A percentile compares a stretch with the other conserved stretches of the same genome.
phyloP scores from a whole-genome alignment of 2,888 invertebrate genomes.

The Brachylomia viminalis region DNA sequence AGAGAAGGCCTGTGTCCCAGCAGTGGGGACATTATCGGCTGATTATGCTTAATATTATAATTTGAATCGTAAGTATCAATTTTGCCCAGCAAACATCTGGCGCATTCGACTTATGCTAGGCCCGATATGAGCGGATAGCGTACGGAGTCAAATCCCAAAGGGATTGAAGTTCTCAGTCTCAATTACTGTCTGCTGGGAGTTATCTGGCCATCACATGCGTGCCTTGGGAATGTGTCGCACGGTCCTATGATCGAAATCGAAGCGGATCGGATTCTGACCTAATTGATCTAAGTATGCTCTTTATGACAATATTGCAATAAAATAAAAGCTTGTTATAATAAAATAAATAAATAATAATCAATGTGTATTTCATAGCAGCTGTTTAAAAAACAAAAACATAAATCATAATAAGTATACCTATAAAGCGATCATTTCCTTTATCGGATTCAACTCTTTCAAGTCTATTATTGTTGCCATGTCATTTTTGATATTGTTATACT shows the following conservation, averaged over 20 bases:
- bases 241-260: background rate
- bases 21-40: no score
- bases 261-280: background rate
- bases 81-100: background rate
- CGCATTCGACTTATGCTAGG: background rate
- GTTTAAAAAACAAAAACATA: background rate
- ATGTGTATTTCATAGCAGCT: background rate
- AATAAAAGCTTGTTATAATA: background rate
- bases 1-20: no score
- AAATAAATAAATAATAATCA: background rate
- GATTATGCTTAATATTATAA: no score
- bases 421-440: background rate
- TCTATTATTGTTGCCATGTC: background rate
- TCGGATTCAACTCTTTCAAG: background rate
- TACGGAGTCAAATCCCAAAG: background rate
- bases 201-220: background rate
- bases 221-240: background rate
- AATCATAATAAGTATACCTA: background rate
- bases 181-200: background rate
- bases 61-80: background rate
- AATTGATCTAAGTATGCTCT: background rate
- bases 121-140: background rate
- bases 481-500: no score
- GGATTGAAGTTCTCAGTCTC: background rate
- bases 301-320: background rate